phyloP scores from a whole-genome alignment of 1,140 invertebrate genomes.

The Heliothis virescens region DNA sequence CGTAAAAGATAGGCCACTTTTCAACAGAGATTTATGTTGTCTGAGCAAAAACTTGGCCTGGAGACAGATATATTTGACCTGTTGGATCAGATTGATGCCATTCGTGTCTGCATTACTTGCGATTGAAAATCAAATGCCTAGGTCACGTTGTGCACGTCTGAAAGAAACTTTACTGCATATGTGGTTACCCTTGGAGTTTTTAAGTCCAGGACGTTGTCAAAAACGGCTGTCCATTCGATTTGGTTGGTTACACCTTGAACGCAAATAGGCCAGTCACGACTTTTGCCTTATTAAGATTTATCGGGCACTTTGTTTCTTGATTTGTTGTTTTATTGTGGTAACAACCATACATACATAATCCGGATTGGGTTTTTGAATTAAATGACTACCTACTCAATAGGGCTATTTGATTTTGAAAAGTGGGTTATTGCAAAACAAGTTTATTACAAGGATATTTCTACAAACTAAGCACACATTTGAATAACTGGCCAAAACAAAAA shows the following conservation, averaged over 20 bases:
- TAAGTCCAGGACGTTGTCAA: slow-evolving; percentile 68
- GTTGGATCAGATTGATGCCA: slow-evolving; percentile 45
- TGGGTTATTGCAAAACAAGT: slow-evolving; percentile 14
- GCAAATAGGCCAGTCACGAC: slow-evolving; percentile 73
- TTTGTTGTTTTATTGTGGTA: slow-evolving; percentile 51
- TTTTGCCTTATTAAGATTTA: slow-evolving; percentile 61
- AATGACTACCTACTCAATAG: slow-evolving; percentile 35
- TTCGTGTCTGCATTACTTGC: slow-evolving; percentile 48
- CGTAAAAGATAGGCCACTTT: slow-evolving; percentile 31
- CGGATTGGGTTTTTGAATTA: slow-evolving; percentile 17
- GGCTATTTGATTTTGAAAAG: slow-evolving; percentile 36
- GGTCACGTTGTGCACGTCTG: slow-evolving; percentile 65
- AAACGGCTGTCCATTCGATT: slow-evolving; percentile 58
- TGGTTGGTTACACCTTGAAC: slow-evolving; percentile 68
- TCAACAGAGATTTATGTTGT: slow-evolving; percentile 36
- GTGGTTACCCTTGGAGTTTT: slow-evolving; percentile 65
- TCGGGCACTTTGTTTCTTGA: slow-evolving; percentile 49
- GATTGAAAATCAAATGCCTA: slow-evolving; percentile 63
- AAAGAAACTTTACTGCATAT: slow-evolving; percentile 48
- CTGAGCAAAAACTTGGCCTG: slow-evolving; percentile 9
- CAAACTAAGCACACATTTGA: background rate
- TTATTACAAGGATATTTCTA: slow-evolving; percentile 11
- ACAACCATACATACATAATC: slow-evolving; percentile 34
- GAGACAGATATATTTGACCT: slow-evolving; percentile 38
- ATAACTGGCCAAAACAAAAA: background rate